Conservation (phyloP, 2,113 vertebrate species). For the Pelecanoides urinatrix region DNA sequence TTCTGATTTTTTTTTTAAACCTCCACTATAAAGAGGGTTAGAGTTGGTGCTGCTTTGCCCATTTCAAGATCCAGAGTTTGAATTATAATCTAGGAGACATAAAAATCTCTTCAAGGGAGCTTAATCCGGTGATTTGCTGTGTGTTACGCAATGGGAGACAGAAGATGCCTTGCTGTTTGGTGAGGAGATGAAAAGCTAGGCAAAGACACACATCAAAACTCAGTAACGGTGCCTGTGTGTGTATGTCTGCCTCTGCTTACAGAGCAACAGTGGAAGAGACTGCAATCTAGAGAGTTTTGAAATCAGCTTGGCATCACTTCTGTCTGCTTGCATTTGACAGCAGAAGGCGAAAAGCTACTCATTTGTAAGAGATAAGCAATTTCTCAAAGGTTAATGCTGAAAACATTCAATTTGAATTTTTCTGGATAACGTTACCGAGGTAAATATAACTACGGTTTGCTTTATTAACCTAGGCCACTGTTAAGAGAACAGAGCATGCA, state of each 20-base stretch:
- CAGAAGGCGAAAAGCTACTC: slow-evolving; percentile 43
- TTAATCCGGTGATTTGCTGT: slow-evolving; percentile 59
- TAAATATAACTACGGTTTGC: slow-evolving; percentile 55
- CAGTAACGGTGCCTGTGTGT: slow-evolving; percentile 51
- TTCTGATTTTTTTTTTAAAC: not conserved
- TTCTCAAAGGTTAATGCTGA: slow-evolving; percentile 66
- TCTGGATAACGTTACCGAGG: slow-evolving; percentile 30
- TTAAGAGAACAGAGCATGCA: not conserved
- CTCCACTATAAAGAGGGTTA: slow-evolving; percentile 47
- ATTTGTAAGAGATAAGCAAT: slow-evolving; percentile 53
- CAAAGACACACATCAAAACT: slow-evolving; percentile 60
- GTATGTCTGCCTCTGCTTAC: slow-evolving; percentile 54
- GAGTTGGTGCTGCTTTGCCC: slow-evolving; percentile 54
- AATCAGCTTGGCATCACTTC: slow-evolving; percentile 65
- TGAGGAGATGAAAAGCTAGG: slow-evolving; percentile 62
- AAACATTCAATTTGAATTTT: slow-evolving; percentile 49
- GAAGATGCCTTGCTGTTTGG: slow-evolving; percentile 63
- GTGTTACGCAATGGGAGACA: slow-evolving; percentile 74
- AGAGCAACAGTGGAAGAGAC: slow-evolving; percentile 64
- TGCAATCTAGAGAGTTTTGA: slow-evolving; percentile 64
- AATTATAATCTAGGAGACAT: slow-evolving; percentile 62
- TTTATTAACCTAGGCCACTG: slow-evolving; percentile 38
- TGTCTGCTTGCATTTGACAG: slow-evolving; percentile 48
- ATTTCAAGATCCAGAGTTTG: slow-evolving; percentile 40
- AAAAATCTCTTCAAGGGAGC: slow-evolving; percentile 62